Evolutionary conservation across 1,140 invertebrate genomes (phyloP), one percentile per base, ranked within the genome.

Genomic region (Lerema accius): DNA sequence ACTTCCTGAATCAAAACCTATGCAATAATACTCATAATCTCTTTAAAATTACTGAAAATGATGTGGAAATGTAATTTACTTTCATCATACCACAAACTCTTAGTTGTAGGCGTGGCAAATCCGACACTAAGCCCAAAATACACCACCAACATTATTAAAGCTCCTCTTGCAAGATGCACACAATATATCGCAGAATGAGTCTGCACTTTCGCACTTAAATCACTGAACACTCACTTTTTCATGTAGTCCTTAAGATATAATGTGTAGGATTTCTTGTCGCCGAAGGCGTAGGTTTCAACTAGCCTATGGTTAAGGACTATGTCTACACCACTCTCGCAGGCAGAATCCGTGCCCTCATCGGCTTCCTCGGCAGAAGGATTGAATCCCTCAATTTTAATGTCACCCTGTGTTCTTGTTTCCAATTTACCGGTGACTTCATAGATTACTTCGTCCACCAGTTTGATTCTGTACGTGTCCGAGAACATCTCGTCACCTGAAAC

Each of bases 391-490:
- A 99, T 92, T 62, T 92, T 79, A 56, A 99, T 94, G 37, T 98
- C 96, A 19, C 95, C 97, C 45, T 94, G 88, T 75, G 93, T 94
- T 71, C 97, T 94, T 37, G 92, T 92, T 23, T 98, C 92, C 39
- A 96, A 89, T 94, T 94, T 97, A 75, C 97, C 98, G 84, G 96
- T 96, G 23, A 99, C 98, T 94, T 99, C 98, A 78, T 98, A 99
- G 35, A 99, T 83, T 17, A 98, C 97, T 86, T 98, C 96, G 84
- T 99, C 97, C 9, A 99, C 93, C 46, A 99, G 90, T 86, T 98
- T 98, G 63, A 98, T 95, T 92, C 96, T 98, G 88, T 97, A 98
- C n/a, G 96, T 96, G 91, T 99, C 98, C 32, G 98, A 98, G 92
- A 98, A 98, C 95, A 99, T 97, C 92, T 99, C 98, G 91, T 99